phyloP scores from a whole-genome alignment of 2,888 invertebrate species.

The Drosophila gaucha region DNA sequence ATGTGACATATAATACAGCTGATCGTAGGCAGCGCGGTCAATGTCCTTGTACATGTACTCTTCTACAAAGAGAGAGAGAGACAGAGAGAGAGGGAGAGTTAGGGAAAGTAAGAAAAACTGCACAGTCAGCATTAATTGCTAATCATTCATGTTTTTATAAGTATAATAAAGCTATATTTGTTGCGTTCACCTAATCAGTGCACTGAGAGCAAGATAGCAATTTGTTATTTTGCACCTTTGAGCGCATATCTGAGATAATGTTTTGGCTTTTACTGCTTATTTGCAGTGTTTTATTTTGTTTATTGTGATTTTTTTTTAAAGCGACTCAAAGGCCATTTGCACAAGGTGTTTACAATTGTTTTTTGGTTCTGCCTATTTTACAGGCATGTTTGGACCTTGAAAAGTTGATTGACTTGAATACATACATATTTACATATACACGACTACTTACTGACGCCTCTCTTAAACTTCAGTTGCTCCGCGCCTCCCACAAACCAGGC shows the following conservation, averaged over 20 bases:
- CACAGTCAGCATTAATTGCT: constrained; percentile 47
- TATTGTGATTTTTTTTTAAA: too few species aligned
- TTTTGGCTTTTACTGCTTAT: too few species aligned
- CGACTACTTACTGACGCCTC: constrained; percentile 61
- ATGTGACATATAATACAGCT: constrained; percentile 66
- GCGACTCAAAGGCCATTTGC: too few species aligned
- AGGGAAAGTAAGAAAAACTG: constrained; percentile 16
- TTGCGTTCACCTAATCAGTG: not conserved
- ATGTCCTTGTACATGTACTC: constrained; percentile 54
- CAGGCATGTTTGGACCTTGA: not conserved
- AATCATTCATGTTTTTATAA: not conserved
- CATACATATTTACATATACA: too few species aligned
- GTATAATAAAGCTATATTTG: constrained; percentile 4
- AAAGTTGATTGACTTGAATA: not conserved
- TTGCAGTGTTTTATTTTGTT: too few species aligned
- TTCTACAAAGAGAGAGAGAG: constrained; percentile 21
- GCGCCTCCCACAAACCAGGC: constrained; percentile 90
- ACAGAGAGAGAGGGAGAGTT: not conserved
- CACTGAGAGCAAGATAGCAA: not conserved
- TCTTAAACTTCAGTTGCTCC: constrained; percentile 84
- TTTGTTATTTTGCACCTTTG: constrained; percentile 21
- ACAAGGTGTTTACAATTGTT: not conserved
- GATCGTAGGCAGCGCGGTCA: constrained; percentile 33
- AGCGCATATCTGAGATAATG: not conserved
- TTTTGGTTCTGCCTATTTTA: not conserved